These are phyloP conservation scores for Selenia dentaria DNA, from an alignment of 2,888 invertebrate genomes.

Conservation along the genomic window DNA sequence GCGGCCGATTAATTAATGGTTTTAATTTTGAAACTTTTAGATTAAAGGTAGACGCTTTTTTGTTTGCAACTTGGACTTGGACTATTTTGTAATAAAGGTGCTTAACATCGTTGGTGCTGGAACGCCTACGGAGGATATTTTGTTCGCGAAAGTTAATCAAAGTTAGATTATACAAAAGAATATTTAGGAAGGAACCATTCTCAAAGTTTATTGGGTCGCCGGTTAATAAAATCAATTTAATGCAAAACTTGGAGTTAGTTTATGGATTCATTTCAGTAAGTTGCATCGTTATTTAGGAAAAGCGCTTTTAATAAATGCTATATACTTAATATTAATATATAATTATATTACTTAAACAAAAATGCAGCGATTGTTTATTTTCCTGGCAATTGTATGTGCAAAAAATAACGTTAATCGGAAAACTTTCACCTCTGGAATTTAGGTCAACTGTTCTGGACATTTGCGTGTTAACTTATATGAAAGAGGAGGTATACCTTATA, in stretches of 20 bases:
- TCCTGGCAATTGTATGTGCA: no score
- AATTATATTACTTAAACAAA: no score
- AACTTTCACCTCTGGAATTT: no score
- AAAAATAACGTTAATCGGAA: no score
- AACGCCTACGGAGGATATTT: conserved; percentile 22
- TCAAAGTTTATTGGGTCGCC: conserved; percentile 42
- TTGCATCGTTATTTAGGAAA: conserved; percentile 13
- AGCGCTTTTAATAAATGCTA: no score
- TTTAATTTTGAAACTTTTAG: conserved; percentile 26
- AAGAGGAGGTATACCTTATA: no score
- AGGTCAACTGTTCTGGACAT: no score
- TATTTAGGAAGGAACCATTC: conserved; percentile 41
- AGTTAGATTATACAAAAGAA: conserved; percentile 51
- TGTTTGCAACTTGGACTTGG: conserved; percentile 1
- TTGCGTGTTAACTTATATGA: no score
- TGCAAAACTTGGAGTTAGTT: conserved; percentile 54
- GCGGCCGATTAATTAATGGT: conserved; percentile 23
- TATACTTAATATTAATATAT: no score
- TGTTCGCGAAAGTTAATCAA: conserved; percentile 45
- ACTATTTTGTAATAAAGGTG: conserved; percentile 19
- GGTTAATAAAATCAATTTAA: conserved; percentile 65
- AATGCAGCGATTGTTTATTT: no score
- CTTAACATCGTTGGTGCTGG: conserved; percentile 12
- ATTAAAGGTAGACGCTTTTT: conserved; percentile 19
- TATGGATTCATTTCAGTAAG: conserved; percentile 23